These are phyloP conservation scores for Quadroppia sp. DNA, from an alignment of 2,888 invertebrate genomes.

Conservation along the genomic window DNA sequence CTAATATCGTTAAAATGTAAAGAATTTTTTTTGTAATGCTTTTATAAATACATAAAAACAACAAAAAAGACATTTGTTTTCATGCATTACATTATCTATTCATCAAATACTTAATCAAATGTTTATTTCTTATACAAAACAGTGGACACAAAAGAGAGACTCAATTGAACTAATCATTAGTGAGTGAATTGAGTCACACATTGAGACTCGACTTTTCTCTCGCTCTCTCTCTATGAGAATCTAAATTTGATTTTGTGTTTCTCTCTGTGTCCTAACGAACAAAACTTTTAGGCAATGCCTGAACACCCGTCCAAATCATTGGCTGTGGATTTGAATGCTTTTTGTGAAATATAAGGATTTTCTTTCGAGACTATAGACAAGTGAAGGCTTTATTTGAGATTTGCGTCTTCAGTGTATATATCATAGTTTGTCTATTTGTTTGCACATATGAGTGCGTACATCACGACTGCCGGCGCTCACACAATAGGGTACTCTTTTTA, in stretches of 20 bases:
- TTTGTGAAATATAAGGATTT: neutral
- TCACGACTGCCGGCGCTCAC: neutral
- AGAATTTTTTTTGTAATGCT: too few relatives aligned
- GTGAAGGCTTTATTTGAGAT: neutral
- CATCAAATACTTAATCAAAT: too few relatives aligned
- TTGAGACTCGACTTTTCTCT: too few relatives aligned
- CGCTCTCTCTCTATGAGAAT: neutral
- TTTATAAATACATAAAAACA: too few relatives aligned
- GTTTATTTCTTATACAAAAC: too few relatives aligned
- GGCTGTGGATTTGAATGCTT: neutral
- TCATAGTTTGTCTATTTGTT: conserved; percentile 3
- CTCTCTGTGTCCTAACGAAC: too few relatives aligned
- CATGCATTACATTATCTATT: too few relatives aligned
- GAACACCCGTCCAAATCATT: neutral
- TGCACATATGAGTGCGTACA: conserved; percentile 10
- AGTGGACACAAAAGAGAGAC: too few relatives aligned
- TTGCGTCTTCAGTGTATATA: conserved; percentile 9
- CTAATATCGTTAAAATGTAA: too few relatives aligned
- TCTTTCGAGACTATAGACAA: conserved; percentile 12
- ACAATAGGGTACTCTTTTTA: conserved; percentile 11
- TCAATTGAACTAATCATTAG: neutral
- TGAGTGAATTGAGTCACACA: neutral
- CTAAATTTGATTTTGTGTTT: conserved; percentile 16
- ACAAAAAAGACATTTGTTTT: too few relatives aligned
- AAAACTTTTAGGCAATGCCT: neutral